Percentiles rank a stretch among this genome's conserved stretches.
Conservation (phyloP, 2,888 invertebrate species). For the Tenthredo scrophulariae region DNA sequence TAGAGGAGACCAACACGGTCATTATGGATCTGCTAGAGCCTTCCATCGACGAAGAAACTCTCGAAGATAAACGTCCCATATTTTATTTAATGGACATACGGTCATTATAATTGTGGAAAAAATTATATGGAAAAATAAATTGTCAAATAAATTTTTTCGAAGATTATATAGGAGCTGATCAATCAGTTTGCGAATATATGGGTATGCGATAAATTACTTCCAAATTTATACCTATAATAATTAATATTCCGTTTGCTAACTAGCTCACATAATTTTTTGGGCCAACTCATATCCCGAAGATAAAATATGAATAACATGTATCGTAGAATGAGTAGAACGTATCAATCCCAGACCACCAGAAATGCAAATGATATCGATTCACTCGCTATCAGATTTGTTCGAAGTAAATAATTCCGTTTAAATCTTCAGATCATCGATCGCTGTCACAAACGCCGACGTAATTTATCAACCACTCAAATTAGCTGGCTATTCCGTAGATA, state of each 20-base stretch:
- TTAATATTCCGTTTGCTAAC: neutral
- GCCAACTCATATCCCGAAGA: neutral
- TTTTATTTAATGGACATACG: neutral
- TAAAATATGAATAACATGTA: slow-evolving; percentile 25
- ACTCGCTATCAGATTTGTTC: slow-evolving; percentile 30
- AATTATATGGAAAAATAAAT: neutral
- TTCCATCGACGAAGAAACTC: slow-evolving; percentile 15
- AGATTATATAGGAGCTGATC: neutral
- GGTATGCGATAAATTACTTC: neutral
- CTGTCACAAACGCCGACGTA: neutral
- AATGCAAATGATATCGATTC: slow-evolving; percentile 46
- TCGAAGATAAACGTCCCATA: neutral
- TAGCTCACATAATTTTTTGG: neutral
- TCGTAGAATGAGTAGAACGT: slow-evolving; percentile 27
- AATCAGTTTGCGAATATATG: neutral
- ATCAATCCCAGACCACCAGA: neutral
- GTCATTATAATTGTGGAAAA: neutral
- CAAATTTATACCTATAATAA: neutral
- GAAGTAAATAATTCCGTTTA: neutral
- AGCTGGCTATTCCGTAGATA: neutral
- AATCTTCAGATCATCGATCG: slow-evolving; percentile 32
- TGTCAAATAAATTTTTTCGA: neutral
- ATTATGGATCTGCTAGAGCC: neutral
- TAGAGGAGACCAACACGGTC: neutral
- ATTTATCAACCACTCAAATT: neutral